A percentile compares a stretch with the other conserved stretches of the same genome.
These are phyloP conservation scores for Acinonyx jubatus DNA, from an alignment of 2,113 vertebrate genomes.

Conservation along the genomic window DNA sequence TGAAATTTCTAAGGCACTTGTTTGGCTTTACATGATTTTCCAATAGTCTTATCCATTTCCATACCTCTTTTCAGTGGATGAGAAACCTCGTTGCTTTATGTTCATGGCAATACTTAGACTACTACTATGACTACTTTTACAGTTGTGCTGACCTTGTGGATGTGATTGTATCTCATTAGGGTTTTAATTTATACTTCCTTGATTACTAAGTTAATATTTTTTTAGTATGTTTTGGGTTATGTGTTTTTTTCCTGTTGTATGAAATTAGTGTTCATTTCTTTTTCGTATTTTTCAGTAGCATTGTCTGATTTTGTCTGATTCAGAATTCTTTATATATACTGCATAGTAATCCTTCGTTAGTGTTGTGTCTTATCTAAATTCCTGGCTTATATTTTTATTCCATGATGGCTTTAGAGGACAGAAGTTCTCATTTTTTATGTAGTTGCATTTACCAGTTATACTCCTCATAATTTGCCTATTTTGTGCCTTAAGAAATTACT, in stretches of 20 bases:
- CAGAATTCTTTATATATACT: neutral
- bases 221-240: neutral
- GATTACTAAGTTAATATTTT: neutral
- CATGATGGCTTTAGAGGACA: neutral
- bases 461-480: neutral
- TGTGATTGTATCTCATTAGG: neutral
- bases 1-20: neutral
- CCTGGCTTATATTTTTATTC: neutral
- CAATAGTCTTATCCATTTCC: neutral
- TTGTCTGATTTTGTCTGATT: neutral
- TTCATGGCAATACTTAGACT: neutral
- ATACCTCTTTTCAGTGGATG: neutral
- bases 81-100: neutral
- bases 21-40: neutral
- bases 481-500: neutral
- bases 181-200: slow-evolving; percentile 2
- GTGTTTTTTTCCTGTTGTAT: neutral
- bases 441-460: neutral
- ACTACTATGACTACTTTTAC: neutral
- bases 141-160: neutral
- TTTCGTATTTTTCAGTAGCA: neutral
- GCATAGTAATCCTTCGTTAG: neutral
- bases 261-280: neutral
- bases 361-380: neutral
- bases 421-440: neutral